Base-by-base conservation (phyloP, 2,888 invertebrate species). In the Acheta domesticus region DNA sequence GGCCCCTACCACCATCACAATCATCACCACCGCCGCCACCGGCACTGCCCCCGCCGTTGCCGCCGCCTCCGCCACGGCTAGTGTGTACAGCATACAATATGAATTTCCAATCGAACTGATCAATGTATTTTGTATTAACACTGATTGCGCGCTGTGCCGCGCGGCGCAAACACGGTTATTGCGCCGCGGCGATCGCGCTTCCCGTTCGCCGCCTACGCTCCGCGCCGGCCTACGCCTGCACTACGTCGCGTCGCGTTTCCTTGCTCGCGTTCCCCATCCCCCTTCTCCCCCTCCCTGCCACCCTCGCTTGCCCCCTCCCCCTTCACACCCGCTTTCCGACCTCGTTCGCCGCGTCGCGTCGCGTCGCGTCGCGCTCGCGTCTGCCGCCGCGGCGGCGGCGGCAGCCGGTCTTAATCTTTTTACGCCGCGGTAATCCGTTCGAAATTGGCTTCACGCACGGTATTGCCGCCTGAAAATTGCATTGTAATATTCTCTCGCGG, bases 291-390 rank as follows among this genome's bases (percentile, higher is more conserved):
- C 78, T 48, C 74, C 36, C 48, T 48, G 12, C 48, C 49, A 19
- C 74, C 20, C 74, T 19, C 74, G 21, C 74, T 74, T 74, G 74
- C 11, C 74, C 78, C 36, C 62, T 48, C 48, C 20, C 48, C 21
- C 78, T 62, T 74, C 36, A 62, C 78, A 11, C 78, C 78, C 78
- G 48, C 36, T 36, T 36, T 36, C 36, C 36, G 36, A 36, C 36
- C 36, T 36, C 36, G 36, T 36, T 36, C 36, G 36, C 36, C 36
- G 36, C 36, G 36, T 36, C 36, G 36, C 36, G 36, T 36, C 36
- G 36, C 36, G 36, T 36, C 36, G 36, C 8, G n/a, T n/a, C n/a
- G 36, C 36, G 36, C 36, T 5, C 36, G 36, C 36, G 36, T 36
- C 36, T 36, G 36, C 36, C 36, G 36, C 36, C 8, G 36, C 36